Percentiles rank a stretch among this genome's conserved stretches.
Conservation (phyloP, 2,113 vertebrate species). For the Semnornis frantzii region DNA sequence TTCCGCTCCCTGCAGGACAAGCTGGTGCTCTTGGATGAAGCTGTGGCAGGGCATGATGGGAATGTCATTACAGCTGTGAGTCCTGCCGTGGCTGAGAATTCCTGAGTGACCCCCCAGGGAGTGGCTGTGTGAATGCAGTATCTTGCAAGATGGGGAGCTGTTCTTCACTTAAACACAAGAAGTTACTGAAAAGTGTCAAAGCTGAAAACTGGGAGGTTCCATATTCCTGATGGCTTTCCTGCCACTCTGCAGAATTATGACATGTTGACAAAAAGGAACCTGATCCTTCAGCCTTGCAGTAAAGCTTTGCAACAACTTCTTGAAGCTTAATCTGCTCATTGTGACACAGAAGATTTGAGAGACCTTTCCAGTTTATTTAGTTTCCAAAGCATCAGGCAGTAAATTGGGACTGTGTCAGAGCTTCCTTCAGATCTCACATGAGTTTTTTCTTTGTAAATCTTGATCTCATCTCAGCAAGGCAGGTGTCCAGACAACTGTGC, state of each 20-base stretch:
- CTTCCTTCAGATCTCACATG: background rate
- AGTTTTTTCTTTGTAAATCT: background rate
- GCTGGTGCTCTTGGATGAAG: conserved; percentile 87
- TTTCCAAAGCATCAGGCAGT: background rate
- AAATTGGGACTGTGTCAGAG: background rate
- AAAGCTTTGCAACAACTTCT: background rate
- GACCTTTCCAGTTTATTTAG: background rate
- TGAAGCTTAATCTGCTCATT: background rate
- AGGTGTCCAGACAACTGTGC: background rate
- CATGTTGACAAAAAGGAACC: background rate
- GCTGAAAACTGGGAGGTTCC: background rate
- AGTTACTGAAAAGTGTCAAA: background rate
- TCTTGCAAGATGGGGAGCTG: background rate
- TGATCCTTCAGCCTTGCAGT: background rate
- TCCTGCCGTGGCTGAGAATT: background rate
- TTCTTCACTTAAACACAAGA: background rate
- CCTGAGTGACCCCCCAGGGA: background rate
- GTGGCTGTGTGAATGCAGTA: background rate
- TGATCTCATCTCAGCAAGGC: background rate
- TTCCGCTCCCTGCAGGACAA: conserved; percentile 94
- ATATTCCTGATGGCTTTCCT: background rate
- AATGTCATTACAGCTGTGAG: conserved; percentile 94
- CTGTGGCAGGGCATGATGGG: conserved; percentile 87
- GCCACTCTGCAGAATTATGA: background rate
- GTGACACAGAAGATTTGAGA: background rate